Conservation (phyloP, 2,888 invertebrate genomes). For the Clepsis dumicolana region DNA sequence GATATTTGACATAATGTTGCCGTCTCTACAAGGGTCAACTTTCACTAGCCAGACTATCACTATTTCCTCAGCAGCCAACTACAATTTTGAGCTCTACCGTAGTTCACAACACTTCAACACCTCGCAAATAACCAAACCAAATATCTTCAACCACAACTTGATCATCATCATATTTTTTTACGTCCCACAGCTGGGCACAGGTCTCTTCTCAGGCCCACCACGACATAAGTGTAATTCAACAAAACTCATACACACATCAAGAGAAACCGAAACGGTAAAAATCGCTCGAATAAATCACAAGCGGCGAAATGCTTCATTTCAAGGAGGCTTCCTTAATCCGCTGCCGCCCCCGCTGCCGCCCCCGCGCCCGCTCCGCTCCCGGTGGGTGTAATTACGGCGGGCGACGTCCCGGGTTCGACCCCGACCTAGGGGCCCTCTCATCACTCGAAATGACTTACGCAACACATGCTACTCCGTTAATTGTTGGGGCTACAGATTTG, state of each 20-base stretch:
- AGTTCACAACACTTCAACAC: background rate
- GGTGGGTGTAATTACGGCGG: slow-evolving; percentile 76
- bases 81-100: background rate
- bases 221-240: too few species aligned
- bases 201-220: too few species aligned
- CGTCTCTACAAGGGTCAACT: too few species aligned
- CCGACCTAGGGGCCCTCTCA: slow-evolving; percentile 54
- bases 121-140: background rate
- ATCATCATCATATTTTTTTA: too few species aligned
- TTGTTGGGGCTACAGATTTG: slow-evolving; percentile 71
- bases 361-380: slow-evolving; percentile 39
- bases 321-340: slow-evolving; percentile 77
- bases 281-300: slow-evolving; percentile 66
- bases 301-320: slow-evolving; percentile 74
- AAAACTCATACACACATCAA: background rate
- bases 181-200: too few species aligned
- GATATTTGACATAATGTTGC: too few species aligned
- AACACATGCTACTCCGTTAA: slow-evolving; percentile 82
- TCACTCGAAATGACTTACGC: slow-evolving; percentile 70
- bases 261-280: slow-evolving; percentile 52
- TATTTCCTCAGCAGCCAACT: background rate
- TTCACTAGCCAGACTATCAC: background rate
- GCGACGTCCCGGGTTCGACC: slow-evolving; percentile 71
- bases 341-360: slow-evolving; percentile 67
- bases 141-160: too few species aligned